A percentile compares a stretch with the other conserved stretches of the same genome.
Evolutionary conservation across 2,888 invertebrate genomes (phyloP).

Genomic region (Eudemis profundana): DNA sequence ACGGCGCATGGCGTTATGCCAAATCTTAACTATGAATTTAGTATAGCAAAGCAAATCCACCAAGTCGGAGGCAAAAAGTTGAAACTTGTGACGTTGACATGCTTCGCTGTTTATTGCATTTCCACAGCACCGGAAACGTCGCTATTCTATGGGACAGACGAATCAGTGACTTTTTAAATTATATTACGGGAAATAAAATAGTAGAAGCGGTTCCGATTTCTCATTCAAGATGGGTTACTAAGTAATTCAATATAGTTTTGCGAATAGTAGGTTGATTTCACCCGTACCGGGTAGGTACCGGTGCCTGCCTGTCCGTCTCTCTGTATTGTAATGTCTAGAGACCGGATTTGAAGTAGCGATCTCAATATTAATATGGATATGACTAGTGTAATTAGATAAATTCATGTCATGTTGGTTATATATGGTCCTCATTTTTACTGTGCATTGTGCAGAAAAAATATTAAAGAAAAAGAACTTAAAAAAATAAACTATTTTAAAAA

Average conservation of each 20-base stretch:
- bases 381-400: too few species aligned
- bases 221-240: neutral
- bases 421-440: too few species aligned
- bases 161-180: constrained; percentile 10
- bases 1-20: constrained; percentile 30
- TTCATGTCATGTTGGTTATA: too few species aligned
- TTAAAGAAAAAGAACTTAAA: too few species aligned
- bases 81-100: constrained; percentile 31
- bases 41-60: constrained; percentile 24
- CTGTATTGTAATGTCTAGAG: too few species aligned
- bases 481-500: too few species aligned
- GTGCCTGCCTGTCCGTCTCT: too few species aligned
- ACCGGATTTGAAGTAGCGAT: too few species aligned
- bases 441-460: too few species aligned
- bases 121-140: constrained; percentile 14
- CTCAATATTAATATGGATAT: too few species aligned
- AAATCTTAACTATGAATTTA: constrained; percentile 16
- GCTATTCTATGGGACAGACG: constrained; percentile 10
- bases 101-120: constrained; percentile 32
- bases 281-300: too few species aligned
- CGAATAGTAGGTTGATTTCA: too few species aligned
- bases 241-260: neutral
- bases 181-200: neutral
- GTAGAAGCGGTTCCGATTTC: neutral
- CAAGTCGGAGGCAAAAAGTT: constrained; percentile 20